Conservation (phyloP, 2,797 vertebrate species). For the Austrolebias charrua region DNA sequence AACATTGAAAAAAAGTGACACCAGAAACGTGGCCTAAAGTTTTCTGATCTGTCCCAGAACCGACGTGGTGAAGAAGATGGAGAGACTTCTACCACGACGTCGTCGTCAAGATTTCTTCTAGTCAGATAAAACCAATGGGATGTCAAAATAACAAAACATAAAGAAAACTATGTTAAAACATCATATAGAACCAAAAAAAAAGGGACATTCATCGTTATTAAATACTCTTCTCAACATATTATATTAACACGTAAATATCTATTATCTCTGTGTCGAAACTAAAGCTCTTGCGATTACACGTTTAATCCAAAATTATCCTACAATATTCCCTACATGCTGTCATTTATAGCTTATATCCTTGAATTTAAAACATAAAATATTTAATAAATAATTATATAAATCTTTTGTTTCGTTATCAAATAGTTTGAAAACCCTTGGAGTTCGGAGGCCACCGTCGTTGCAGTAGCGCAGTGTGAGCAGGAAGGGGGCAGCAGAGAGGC, state of each 20-base stretch:
- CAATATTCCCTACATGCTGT: conserved; percentile 81
- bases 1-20: conserved; percentile 31
- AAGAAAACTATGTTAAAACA: conserved; percentile 57
- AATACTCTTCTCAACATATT: conserved; percentile 98
- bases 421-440: conserved; percentile 89
- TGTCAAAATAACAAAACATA: conserved; percentile 52
- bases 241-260: conserved; percentile 85
- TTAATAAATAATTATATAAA: conserved; percentile 87
- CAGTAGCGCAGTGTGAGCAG: conserved; percentile 81
- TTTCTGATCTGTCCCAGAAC: conserved; percentile 32
- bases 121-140: conserved; percentile 46
- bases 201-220: conserved; percentile 83
- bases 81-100: conserved; percentile 31
- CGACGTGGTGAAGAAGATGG: conserved; percentile 34
- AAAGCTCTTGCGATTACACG: conserved; percentile 94
- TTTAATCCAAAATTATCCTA: conserved; percentile 74
- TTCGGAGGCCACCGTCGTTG: conserved; percentile 72
- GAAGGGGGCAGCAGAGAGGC: conserved; percentile 82
- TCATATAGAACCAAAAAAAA: conserved; percentile 64
- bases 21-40: background rate
- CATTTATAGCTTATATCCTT: conserved; percentile 92
- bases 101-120: conserved; percentile 13
- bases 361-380: conserved; percentile 90
- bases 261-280: conserved; percentile 91
- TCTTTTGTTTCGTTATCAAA: conserved; percentile 74